These are phyloP conservation scores for Telenomus remus DNA, from an alignment of 1,140 invertebrate genomes.

Conservation along the genomic window DNA sequence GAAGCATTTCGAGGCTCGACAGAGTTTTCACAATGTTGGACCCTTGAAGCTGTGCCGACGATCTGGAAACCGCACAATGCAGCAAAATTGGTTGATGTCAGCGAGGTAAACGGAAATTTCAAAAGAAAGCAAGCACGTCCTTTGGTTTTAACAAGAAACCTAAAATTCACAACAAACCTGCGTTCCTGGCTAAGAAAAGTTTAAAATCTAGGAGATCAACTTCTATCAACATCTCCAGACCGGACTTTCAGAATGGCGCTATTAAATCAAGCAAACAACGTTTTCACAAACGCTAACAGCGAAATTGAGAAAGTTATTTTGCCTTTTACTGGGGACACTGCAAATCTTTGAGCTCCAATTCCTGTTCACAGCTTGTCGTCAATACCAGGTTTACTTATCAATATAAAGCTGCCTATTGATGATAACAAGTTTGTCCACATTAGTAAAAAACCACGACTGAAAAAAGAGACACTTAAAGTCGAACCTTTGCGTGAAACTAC, in stretches of 20 bases:
- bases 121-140: constrained; percentile 57
- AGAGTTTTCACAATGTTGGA: constrained; percentile 68
- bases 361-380: constrained; percentile 72
- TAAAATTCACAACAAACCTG: constrained; percentile 69
- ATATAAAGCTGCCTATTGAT: constrained; percentile 71
- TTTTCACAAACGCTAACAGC: constrained; percentile 54
- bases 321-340: constrained; percentile 70
- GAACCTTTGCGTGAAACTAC: too few relatives aligned
- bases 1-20: constrained; percentile 70
- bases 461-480: background rate
- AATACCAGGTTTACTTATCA: constrained; percentile 72
- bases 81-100: constrained; percentile 32
- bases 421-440: constrained; percentile 37
- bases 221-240: constrained; percentile 69
- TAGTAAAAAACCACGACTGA: background rate
- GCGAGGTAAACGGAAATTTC: constrained; percentile 21
- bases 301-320: constrained; percentile 71
- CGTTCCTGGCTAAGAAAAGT: constrained; percentile 72
- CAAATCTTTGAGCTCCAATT: constrained; percentile 69
- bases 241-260: constrained; percentile 63
- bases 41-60: constrained; percentile 68
- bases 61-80: constrained; percentile 50
- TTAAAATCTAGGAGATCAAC: constrained; percentile 70
- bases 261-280: constrained; percentile 64
- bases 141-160: constrained; percentile 73